phyloP scores from a whole-genome alignment of 2,888 invertebrate species.

The Lycophotia porphyrea region DNA sequence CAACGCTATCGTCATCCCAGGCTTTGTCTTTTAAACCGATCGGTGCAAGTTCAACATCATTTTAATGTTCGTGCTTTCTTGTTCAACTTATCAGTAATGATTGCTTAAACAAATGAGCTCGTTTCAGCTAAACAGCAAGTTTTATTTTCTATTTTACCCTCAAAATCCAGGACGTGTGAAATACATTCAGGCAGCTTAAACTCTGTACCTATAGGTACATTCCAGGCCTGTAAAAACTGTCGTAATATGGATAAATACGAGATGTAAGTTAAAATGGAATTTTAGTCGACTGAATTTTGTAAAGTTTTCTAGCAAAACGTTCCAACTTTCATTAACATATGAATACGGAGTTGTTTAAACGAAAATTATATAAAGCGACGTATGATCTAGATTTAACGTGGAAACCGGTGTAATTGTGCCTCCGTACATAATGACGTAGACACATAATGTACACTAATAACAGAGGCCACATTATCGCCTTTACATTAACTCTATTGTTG shows the following conservation, averaged over 20 bases:
- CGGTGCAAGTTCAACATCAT: constrained; percentile 56
- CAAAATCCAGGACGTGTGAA: constrained; percentile 22
- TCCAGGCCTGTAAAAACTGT: constrained; percentile 8
- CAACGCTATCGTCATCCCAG: constrained; percentile 77
- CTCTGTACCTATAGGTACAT: neutral
- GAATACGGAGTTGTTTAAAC: constrained; percentile 49
- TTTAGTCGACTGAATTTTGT: constrained; percentile 22
- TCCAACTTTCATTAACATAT: constrained; percentile 48
- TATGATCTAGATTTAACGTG: constrained; percentile 47
- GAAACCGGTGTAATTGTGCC: constrained; percentile 41
- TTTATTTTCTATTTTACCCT: neutral
- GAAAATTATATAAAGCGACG: constrained; percentile 32
- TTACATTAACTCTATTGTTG: constrained; percentile 55
- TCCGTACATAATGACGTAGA: constrained; percentile 24
- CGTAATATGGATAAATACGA: constrained; percentile 15
- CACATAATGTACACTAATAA: constrained; percentile 51
- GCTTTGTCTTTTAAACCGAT: constrained; percentile 79
- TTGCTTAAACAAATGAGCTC: constrained; percentile 6
- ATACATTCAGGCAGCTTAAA: constrained; percentile 6
- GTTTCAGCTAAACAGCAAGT: neutral
- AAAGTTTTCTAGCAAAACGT: constrained; percentile 33
- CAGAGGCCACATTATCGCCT: constrained; percentile 45
- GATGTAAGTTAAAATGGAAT: constrained; percentile 21
- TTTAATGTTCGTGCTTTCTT: constrained; percentile 20
- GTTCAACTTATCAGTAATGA: neutral